Evolutionary conservation across 2,888 invertebrate species (phyloP).

Genomic region (Lochmaea crataegi): DNA sequence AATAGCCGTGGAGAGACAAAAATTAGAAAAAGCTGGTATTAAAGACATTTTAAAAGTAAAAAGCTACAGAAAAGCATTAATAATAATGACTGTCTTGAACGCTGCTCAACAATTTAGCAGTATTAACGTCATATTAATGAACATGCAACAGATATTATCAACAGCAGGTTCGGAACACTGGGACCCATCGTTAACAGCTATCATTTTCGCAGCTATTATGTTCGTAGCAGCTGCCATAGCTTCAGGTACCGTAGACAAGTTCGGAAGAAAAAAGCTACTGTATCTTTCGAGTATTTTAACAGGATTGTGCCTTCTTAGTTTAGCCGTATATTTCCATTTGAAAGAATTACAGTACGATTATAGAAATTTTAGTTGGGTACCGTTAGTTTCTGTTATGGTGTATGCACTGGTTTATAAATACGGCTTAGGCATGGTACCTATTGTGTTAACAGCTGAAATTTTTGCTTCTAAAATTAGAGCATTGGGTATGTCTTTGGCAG

Average conservation of each 20-base stretch:
- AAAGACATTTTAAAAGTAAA: conserved; percentile 57
- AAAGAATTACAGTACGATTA: conserved; percentile 55
- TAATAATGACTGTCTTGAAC: conserved; percentile 61
- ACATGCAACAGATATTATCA: conserved; percentile 60
- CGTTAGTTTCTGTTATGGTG: conserved; percentile 58
- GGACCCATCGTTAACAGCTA: conserved; percentile 57
- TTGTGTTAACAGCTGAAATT: conserved; percentile 61
- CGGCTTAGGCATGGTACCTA: conserved; percentile 61
- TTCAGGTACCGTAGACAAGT: conserved; percentile 58
- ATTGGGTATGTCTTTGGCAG: conserved; percentile 61
- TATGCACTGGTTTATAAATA: conserved; percentile 59
- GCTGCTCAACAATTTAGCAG: conserved; percentile 62
- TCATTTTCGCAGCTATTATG: conserved; percentile 61
- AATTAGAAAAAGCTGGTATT: conserved; percentile 42
- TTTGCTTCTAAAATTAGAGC: conserved; percentile 63
- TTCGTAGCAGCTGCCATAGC: conserved; percentile 56
- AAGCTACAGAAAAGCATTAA: conserved; percentile 60
- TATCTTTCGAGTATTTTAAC: conserved; percentile 59
- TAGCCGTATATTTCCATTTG: conserved; percentile 60
- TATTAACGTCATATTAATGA: conserved; percentile 63
- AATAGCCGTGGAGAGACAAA: conserved; percentile 57
- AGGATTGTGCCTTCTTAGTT: conserved; percentile 55
- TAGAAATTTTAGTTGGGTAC: conserved; percentile 58
- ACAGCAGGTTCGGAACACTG: conserved; percentile 59
- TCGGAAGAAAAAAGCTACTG: conserved; percentile 59